Percentiles rank a stretch among this genome's conserved stretches.
phyloP scores from a whole-genome alignment of 2,113 vertebrate species.

The Penelope pileata region DNA sequence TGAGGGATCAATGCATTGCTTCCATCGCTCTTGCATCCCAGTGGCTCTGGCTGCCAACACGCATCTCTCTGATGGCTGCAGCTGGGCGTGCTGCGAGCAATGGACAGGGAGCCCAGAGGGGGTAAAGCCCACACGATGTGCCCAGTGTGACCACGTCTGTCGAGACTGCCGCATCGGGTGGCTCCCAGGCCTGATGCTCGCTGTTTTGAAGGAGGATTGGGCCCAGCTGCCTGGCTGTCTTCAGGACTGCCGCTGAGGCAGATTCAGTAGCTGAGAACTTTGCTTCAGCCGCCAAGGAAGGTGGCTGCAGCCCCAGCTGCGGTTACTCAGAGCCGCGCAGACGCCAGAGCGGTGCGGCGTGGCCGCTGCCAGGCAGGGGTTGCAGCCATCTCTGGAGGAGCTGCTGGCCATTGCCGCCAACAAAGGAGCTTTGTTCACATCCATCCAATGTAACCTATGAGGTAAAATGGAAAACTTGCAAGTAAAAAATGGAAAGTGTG shows the following conservation, averaged over 20 bases:
- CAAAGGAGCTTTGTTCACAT: background rate
- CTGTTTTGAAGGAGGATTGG: background rate
- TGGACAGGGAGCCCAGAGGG: background rate
- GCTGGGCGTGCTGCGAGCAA: background rate
- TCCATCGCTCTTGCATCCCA: background rate
- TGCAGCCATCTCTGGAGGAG: background rate
- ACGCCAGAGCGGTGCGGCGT: background rate
- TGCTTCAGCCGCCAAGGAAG: background rate
- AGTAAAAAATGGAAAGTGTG: background rate
- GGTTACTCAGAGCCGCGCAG: background rate
- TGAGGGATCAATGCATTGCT: background rate
- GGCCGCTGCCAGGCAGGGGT: background rate
- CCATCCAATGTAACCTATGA: background rate
- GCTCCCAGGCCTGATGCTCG: background rate
- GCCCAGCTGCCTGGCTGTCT: background rate
- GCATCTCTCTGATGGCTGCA: rapidly evolving
- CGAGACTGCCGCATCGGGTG: background rate
- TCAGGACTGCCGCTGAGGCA: background rate
- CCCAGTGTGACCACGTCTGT: rapidly evolving
- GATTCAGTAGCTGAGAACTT: background rate
- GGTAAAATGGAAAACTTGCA: background rate
- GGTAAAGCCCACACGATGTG: background rate
- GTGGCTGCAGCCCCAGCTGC: background rate
- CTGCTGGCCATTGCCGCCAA: background rate
- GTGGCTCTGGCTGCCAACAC: rapidly evolving